Evolutionary conservation across 1,140 invertebrate species (phyloP).

Genomic region (Streblospio benedicti): DNA sequence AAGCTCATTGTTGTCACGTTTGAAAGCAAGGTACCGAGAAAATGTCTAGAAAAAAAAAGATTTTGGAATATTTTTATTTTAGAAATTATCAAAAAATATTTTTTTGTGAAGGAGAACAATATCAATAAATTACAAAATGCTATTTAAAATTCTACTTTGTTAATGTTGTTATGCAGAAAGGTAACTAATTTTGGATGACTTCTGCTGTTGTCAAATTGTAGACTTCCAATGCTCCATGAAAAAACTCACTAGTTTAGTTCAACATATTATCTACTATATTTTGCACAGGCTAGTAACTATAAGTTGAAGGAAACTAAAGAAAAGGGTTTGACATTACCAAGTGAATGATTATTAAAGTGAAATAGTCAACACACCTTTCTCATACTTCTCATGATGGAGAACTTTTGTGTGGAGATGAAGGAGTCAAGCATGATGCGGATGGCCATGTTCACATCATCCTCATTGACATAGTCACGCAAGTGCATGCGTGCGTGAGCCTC

Average conservation of each 20-base stretch:
- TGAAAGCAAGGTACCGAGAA: constrained; percentile 83
- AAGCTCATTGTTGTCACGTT: constrained; percentile 91
- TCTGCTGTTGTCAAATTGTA: no score
- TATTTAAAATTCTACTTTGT: no score
- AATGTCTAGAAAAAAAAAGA: constrained; percentile 65
- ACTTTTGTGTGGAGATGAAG: constrained; percentile 97
- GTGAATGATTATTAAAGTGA: no score
- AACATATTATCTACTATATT: no score
- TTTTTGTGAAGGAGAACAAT: neutral
- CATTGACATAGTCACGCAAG: constrained; percentile 81
- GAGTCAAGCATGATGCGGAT: constrained; percentile 94
- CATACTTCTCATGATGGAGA: constrained; percentile 94
- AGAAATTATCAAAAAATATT: neutral
- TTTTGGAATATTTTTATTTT: neutral
- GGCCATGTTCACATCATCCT: constrained; percentile 94
- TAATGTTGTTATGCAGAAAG: no score
- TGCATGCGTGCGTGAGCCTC: constrained; percentile 96
- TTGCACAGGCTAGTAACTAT: no score
- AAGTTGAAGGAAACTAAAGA: no score
- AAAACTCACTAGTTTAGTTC: no score
- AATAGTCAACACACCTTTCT: constrained; percentile 58
- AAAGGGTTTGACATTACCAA: no score
- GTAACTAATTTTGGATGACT: no score
- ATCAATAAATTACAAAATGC: no score
- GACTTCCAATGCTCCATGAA: no score